phyloP scores from a whole-genome alignment of 2,888 invertebrate species.

The Napeogenes sylphis region DNA sequence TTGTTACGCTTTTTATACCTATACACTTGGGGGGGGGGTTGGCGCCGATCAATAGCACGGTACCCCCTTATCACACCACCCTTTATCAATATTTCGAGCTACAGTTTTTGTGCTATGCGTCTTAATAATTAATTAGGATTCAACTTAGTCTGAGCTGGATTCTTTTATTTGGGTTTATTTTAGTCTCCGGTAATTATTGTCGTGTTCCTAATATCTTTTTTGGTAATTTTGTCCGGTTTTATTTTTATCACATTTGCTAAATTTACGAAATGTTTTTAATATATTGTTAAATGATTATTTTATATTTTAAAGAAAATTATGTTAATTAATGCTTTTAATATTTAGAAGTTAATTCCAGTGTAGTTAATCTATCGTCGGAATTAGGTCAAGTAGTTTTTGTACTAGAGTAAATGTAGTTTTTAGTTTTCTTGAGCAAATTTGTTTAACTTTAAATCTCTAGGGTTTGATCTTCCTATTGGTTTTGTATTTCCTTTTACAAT shows the following conservation, averaged over 20 bases:
- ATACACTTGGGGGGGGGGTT: slow-evolving; percentile 61
- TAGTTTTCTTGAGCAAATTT: slow-evolving; percentile 2
- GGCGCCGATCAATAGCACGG: slow-evolving; percentile 65
- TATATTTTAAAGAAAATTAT: background rate
- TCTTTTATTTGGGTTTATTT: slow-evolving; percentile 6
- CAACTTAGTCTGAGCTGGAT: slow-evolving; percentile 18
- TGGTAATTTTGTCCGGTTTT: background rate
- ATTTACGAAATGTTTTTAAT: background rate
- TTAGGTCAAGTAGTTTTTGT: slow-evolving; percentile 17
- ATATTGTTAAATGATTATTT: no score
- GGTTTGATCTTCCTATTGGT: slow-evolving; percentile 4
- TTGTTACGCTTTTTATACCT: slow-evolving; percentile 79
- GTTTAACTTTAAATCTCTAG: slow-evolving; percentile 1
- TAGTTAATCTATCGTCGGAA: slow-evolving; percentile 5
- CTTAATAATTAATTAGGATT: slow-evolving; percentile 41
- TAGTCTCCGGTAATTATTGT: background rate
- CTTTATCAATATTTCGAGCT: slow-evolving; percentile 76
- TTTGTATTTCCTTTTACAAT: background rate
- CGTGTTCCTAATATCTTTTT: background rate
- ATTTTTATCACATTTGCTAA: background rate
- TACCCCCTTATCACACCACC: slow-evolving; percentile 61
- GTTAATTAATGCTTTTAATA: slow-evolving; percentile 1
- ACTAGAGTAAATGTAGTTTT: background rate
- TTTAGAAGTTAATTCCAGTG: slow-evolving; percentile 3
- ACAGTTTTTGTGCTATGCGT: slow-evolving; percentile 52